Percentiles rank a stretch among this genome's conserved stretches.
Evolutionary conservation across 2,888 invertebrate species (phyloP).

Genomic region (Callosobruchus maculatus): DNA sequence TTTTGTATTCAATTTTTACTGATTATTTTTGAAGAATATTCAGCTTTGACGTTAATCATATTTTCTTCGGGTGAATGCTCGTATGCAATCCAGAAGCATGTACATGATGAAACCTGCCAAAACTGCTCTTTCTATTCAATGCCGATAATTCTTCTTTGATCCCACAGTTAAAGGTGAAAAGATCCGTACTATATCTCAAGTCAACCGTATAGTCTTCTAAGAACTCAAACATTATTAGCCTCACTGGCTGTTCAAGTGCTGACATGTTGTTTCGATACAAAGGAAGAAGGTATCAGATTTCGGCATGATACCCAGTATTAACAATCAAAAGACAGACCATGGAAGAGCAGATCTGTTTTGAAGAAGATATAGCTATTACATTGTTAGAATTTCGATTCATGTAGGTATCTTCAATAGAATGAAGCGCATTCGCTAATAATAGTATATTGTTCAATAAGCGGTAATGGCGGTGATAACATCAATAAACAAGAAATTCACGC

Average conservation of each 20-base stretch:
- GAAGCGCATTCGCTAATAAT: too few relatives aligned
- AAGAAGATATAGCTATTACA: neutral
- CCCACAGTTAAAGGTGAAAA: neutral
- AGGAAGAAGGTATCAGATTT: neutral
- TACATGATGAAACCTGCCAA: neutral
- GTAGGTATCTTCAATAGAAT: neutral
- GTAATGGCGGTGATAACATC: too few relatives aligned
- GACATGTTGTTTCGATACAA: neutral
- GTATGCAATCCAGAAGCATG: neutral
- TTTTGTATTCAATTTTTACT: too few relatives aligned
- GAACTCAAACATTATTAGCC: constrained; percentile 9
- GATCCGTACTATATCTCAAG: constrained; percentile 4
- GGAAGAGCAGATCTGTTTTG: neutral
- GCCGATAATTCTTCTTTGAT: neutral
- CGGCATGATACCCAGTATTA: neutral
- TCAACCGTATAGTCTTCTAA: constrained; percentile 22
- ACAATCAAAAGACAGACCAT: neutral
- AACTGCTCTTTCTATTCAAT: neutral
- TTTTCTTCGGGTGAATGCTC: too few relatives aligned
- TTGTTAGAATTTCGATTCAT: neutral
- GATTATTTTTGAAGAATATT: too few relatives aligned
- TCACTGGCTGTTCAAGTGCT: constrained; percentile 4
- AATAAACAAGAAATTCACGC: too few relatives aligned
- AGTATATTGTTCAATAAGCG: too few relatives aligned
- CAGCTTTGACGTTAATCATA: too few relatives aligned